Evolutionary conservation across 35 echinoderm and acorn worm genomes (phyloP), one percentile per base, ranked within the genome.

Genomic region (Strongylocentrotus purpuratus): DNA sequence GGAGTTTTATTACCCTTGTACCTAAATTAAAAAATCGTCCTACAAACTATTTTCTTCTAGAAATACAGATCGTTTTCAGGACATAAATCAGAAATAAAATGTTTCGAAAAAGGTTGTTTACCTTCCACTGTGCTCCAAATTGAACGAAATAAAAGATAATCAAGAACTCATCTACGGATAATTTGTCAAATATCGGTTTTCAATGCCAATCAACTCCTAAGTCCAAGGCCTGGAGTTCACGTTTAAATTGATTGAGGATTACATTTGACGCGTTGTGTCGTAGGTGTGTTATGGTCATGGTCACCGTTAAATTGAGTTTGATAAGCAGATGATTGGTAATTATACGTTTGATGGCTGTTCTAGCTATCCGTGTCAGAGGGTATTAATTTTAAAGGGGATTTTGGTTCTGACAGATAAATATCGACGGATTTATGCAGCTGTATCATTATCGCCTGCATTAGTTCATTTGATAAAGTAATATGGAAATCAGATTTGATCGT

Each of bases 251-350:
- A 78, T 0, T 78, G 65, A n/a, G 18, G 65, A 78, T 8, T 78
- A 28, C 11, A 55, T 55, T 78, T 8, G 65, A 78, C 22, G 7
- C 52, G 65, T 55, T 11, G 10, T 8, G 65, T 78, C n/a, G 25
- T 78, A 22, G 65, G 22, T 28, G 65, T 78, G 20, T 78, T 78
- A 78, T n/a, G 65, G 25, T 18, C 28, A 78, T n/a, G 65, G 65
- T 28, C 65, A 28, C 65, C 7, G 7, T n/a, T n/a, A 78, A 78
- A 78, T n/a, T n/a, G 65, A 78, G 65, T 78, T 4, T 78, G 20
- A 78, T 78, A n/a, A 78, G 65, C 65, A 22, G n/a, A 28, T 78
- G 65, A 78, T 78, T 78, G 65, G 65, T n/a, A 78, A 78, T 78
- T 78, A 78, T 78, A n/a, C 65, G 28, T 7, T 22, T n/a, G 65